phyloP scores from a whole-genome alignment of 2,888 invertebrate genomes.

The Euzetes globulus region DNA sequence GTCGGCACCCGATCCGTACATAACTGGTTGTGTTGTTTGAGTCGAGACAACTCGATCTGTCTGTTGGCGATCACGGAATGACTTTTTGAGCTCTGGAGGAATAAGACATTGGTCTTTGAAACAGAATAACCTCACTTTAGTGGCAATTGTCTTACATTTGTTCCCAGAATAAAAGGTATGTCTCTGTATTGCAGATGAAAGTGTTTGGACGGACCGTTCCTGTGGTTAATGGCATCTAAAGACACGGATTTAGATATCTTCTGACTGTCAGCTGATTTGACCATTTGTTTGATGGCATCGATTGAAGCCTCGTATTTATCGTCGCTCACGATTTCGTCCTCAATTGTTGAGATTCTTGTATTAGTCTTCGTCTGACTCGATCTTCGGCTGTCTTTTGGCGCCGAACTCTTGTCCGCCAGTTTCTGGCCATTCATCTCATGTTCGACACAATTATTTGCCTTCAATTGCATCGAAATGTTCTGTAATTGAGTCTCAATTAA shows the following conservation, averaged over 20 bases:
- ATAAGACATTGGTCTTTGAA: too few relatives aligned
- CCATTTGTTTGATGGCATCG: background rate
- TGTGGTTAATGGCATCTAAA: background rate
- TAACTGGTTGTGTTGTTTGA: constrained; percentile 1
- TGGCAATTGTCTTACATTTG: background rate
- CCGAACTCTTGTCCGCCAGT: background rate
- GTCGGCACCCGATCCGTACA: background rate
- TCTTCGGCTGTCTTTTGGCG: background rate
- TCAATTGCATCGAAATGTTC: constrained; percentile 16
- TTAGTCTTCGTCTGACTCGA: background rate
- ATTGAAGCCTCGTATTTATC: background rate
- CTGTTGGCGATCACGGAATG: constrained; percentile 8
- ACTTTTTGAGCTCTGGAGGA: constrained; percentile 2
- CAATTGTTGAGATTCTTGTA: background rate
- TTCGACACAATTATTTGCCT: background rate
- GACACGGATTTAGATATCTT: background rate
- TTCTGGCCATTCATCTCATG: background rate
- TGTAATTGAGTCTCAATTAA: background rate
- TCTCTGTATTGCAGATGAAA: constrained; percentile 10
- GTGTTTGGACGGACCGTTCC: background rate
- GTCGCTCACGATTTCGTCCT: background rate
- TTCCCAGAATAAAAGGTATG: constrained; percentile 17
- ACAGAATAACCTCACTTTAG: too few relatives aligned
- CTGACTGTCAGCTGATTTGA: background rate
- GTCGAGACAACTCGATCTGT: background rate